Base-by-base conservation (phyloP, 2,888 invertebrate species). In the Liopterus haemorrhoidalis region DNA sequence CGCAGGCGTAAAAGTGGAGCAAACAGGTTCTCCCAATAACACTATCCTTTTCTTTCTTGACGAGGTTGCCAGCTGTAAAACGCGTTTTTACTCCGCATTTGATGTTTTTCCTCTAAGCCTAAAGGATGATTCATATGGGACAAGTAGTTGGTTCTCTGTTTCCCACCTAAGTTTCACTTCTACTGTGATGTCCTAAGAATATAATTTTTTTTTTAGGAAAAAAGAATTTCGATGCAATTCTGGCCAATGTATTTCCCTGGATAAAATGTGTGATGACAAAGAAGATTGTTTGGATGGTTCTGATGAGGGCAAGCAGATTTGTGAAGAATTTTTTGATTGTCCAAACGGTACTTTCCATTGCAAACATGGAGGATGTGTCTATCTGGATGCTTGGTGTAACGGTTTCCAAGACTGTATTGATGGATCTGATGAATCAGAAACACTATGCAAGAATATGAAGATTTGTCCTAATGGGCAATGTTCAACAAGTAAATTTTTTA, bases 181-280 rank as follows among this genome's bases (percentile, higher is more conserved):
- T n/a, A n/a, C n/a, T n/a, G n/a, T n/a, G n/a, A n/a, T n/a, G n/a
- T n/a, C n/a, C n/a, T n/a, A n/a, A 20, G n/a, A 20, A 4, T 21
- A 11, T 21, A n/a, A n/a, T n/a, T n/a, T n/a, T 33, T 19, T 32
- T 41, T 48, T 27, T 27, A 55, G 57, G 16, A 15, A 16, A 2
- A 47, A 48, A 9, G 57, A 60, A 49, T 60, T 56, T 49, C 50
- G 46, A 32, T 60, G 60, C 28, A 45, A 42, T 6, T 52, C 55
- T 11, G 35, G 41, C 2, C 49, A 55, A 36, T 59, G 59, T 35
- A 53, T 59, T 11, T 28, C 44, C n/a, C 30, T 44, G 1, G 30
- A 42, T 8, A 28, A 50, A 36, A 30, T 58, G 15, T 60, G 60
- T 27, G 54, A 61, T 47, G 55, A 53, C 9, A 19, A 39, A 4